Evolutionary conservation across 2,113 vertebrate genomes (phyloP), one percentile per base, ranked within the genome.

Genomic region (Scytalopus superciliaris): DNA sequence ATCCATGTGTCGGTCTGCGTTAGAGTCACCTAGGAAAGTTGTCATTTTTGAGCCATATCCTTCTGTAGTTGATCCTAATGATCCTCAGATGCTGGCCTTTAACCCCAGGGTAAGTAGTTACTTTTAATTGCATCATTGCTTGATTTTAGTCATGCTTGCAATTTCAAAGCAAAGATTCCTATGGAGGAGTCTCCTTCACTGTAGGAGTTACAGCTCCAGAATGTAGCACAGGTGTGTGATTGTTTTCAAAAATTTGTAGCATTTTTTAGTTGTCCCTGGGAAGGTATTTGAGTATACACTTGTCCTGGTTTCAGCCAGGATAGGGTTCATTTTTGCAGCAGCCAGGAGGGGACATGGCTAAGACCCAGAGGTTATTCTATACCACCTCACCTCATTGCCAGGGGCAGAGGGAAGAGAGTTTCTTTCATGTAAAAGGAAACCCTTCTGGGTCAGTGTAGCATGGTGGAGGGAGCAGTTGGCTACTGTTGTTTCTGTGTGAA

Each of bases 1-100:
- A 55, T 99, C 99, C 69, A 99, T 99, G 99, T 99, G 99, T 96
- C 98, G 99, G 40, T 99, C 98, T 95, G 99, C 99, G 0, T 96
- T 99, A 97, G 98, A 99, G 89, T 99, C 99, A 88, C 99, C 98
- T 53, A 98, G 99, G 91, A 99, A 99, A 97, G 98, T 98, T 75
- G 98, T 99, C 72, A 99, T 99, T 98, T 99, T 99, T 95, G 99
- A 99, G 98, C 99, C 99, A 98, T 99, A 99, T 97, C 99, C 99
- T 94, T 99, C 99, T 90, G 99, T 99, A 94, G 98, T 99, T 79
- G 99, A 99, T 96, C 99, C 99, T 55, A 98, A 98, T 52, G 98
- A 99, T 94, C 96, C 98, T 96, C 98, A 99, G 97, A 97, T 98
- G 96, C 97, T 99, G 97, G 99, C 99, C 98, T 99, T 99, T 97